phyloP scores from a whole-genome alignment of 2,797 vertebrate genomes.

The Vireo griseus region DNA sequence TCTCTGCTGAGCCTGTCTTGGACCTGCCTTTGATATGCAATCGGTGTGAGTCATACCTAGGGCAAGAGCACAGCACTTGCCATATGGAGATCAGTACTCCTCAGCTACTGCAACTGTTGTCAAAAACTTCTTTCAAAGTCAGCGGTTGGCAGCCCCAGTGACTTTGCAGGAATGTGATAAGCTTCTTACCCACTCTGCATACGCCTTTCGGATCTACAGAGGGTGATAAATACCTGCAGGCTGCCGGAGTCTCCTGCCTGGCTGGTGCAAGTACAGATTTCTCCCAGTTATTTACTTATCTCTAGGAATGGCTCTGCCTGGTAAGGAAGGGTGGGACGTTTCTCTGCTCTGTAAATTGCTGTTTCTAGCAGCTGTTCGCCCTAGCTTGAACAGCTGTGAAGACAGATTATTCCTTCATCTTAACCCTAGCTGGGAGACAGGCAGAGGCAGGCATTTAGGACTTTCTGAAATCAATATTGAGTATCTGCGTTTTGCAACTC shows the following conservation, averaged over 20 bases:
- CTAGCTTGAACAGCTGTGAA: background rate
- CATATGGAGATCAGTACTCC: background rate
- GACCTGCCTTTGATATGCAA: background rate
- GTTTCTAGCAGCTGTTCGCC: background rate
- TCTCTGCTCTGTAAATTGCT: background rate
- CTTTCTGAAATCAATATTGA: background rate
- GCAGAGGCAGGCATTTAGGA: background rate
- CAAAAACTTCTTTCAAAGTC: background rate
- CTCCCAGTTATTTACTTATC: background rate
- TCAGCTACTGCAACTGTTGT: background rate
- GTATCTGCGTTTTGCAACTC: background rate
- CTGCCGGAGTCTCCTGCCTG: background rate
- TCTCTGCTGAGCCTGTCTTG: background rate
- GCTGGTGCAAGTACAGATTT: background rate
- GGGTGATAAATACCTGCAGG: background rate
- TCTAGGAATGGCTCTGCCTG: background rate
- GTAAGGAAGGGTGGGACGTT: background rate
- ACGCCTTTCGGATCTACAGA: background rate
- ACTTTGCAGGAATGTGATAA: background rate
- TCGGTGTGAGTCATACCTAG: background rate
- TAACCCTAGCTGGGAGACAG: background rate
- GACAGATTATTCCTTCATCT: background rate
- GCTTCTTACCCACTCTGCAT: background rate
- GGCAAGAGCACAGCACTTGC: background rate
- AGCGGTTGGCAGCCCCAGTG: background rate